Conservation (phyloP, 2,888 invertebrate species). For the Sarcophaga rosellei region DNA sequence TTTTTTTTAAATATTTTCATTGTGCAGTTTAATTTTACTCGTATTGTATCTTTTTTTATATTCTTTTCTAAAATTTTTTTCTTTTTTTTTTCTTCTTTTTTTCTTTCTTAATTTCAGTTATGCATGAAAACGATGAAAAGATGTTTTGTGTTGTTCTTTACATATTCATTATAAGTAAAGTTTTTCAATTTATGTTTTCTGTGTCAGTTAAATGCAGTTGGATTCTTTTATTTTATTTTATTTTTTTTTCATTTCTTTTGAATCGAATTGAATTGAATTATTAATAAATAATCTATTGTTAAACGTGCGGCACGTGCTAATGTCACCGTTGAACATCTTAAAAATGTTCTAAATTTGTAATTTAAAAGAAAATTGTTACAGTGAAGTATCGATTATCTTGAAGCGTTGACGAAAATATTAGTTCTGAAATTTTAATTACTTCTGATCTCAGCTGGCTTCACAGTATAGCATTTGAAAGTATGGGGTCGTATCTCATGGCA, state of each 20-base stretch:
- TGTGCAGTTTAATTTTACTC: not conserved
- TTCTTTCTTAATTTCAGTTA: conserved; percentile 19
- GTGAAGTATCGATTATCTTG: not conserved
- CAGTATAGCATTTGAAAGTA: too few relatives aligned
- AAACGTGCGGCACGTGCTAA: not conserved
- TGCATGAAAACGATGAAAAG: not conserved
- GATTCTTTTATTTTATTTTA: too few relatives aligned
- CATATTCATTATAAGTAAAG: not conserved
- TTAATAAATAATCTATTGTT: too few relatives aligned
- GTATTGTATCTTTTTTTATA: not conserved
- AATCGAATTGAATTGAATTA: not conserved
- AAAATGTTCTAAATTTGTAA: not conserved
- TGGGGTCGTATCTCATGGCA: too few relatives aligned
- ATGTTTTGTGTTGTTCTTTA: not conserved
- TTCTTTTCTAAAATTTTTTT: not conserved
- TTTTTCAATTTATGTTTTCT: conserved; percentile 54
- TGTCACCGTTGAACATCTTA: conserved; percentile 3
- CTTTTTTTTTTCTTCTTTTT: not conserved
- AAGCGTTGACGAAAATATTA: not conserved
- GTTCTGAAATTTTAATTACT: not conserved
- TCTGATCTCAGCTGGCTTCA: not conserved
- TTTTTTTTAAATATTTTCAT: not conserved
- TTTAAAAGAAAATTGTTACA: not conserved
- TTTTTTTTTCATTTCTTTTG: too few relatives aligned
- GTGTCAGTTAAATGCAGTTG: conserved; percentile 47